These are phyloP conservation scores for Mus musculus DNA, from an alignment of 2,113 vertebrate genomes.

Conservation along the genomic window DNA sequence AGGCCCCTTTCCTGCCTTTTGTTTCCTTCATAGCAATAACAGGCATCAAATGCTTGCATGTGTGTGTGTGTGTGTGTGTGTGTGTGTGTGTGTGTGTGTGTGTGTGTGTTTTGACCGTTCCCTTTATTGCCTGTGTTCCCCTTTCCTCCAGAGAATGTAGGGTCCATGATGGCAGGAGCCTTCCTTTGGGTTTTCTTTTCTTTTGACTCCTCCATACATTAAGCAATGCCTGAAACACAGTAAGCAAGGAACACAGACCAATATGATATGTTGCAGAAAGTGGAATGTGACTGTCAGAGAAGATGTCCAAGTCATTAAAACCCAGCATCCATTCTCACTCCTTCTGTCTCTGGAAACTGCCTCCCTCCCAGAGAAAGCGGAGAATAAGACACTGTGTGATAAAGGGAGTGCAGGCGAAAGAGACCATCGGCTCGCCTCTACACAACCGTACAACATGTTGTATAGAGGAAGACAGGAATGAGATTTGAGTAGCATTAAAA, in stretches of 20 bases:
- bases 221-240: slow-evolving; percentile 2
- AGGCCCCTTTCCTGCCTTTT: neutral
- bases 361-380: neutral
- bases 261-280: neutral
- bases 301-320: neutral
- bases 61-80: too few relatives aligned
- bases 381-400: neutral
- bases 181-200: neutral
- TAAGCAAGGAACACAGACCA: neutral
- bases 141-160: neutral
- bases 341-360: neutral
- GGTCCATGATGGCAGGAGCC: neutral
- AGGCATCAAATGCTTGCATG: neutral
- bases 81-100: too few relatives aligned
- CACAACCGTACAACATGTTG: neutral
- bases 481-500: neutral
- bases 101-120: neutral
- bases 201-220: neutral
- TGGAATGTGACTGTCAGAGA: neutral
- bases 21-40: neutral
- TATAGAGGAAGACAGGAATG: neutral
- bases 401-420: neutral
- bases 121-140: neutral
- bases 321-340: neutral
- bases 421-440: neutral